phyloP scores from a whole-genome alignment of 2,113 vertebrate genomes.

The Ceuthmochares aereus region DNA sequence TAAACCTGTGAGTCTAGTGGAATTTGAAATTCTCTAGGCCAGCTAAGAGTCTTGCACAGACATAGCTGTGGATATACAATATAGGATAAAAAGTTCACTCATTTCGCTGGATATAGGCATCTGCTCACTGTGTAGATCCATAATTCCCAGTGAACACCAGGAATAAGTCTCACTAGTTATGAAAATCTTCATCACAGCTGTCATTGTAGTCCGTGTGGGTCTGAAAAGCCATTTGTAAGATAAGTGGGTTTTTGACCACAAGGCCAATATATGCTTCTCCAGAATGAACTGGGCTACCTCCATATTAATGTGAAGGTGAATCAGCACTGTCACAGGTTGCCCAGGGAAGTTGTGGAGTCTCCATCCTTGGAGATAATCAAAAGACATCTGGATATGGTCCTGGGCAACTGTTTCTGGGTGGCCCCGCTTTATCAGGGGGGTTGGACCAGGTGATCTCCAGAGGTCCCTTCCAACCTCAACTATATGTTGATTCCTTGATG shows the following conservation, averaged over 20 bases:
- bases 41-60: background rate
- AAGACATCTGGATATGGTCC: background rate
- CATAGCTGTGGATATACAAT: background rate
- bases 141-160: background rate
- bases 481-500: background rate
- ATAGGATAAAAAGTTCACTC: background rate
- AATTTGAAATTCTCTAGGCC: background rate
- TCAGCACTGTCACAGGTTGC: background rate
- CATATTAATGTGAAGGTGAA: background rate
- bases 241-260: background rate
- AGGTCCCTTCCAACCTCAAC: background rate
- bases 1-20: background rate
- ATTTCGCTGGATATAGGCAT: background rate
- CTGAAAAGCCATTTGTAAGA: background rate
- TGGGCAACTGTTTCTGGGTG: background rate
- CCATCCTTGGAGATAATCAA: background rate
- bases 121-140: background rate
- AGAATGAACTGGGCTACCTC: background rate
- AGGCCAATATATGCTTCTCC: background rate
- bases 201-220: background rate
- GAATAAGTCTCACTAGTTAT: background rate
- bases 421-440: background rate
- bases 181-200: background rate
- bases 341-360: background rate
- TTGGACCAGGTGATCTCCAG: background rate